Percentiles rank a stretch among this genome's conserved stretches.
phyloP scores from a whole-genome alignment of 1,140 invertebrate genomes.

The Caerostris darwini region DNA sequence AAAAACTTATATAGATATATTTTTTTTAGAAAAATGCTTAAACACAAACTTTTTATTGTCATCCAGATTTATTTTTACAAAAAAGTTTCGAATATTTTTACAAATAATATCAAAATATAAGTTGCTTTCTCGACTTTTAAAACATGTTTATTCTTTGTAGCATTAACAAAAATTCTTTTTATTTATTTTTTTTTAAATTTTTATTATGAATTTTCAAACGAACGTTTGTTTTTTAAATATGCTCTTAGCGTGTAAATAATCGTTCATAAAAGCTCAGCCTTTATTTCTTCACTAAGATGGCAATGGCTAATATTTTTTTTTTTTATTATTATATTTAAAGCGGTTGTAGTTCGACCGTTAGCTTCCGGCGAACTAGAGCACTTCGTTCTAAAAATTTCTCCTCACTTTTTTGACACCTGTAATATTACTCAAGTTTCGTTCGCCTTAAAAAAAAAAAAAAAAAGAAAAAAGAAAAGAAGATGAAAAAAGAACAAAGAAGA shows the following conservation, averaged over 20 bases:
- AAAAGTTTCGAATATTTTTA: neutral
- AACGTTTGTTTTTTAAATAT: conserved; percentile 30
- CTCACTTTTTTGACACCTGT: conserved; percentile 65
- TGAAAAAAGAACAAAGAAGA: conserved; percentile 22
- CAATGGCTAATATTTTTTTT: neutral
- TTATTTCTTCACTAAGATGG: conserved; percentile 19
- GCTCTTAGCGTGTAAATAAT: conserved; percentile 37
- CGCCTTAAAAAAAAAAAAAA: neutral
- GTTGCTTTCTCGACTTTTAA: neutral
- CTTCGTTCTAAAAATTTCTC: conserved; percentile 48
- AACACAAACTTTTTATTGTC: neutral
- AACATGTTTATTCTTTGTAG: neutral
- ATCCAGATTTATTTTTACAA: neutral
- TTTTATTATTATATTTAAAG: conserved; percentile 9
- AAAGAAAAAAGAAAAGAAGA: neutral
- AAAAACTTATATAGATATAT: neutral
- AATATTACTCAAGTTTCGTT: conserved; percentile 57
- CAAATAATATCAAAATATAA: neutral
- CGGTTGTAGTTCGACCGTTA: neutral
- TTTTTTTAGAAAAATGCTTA: neutral
- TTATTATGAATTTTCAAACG: neutral
- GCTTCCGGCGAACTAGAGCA: conserved; percentile 48
- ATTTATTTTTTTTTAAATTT: neutral
- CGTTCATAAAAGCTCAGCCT: conserved; percentile 4
- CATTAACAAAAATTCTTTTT: neutral